phyloP scores from a whole-genome alignment of 2,797 vertebrate species.

The Chelon labrosus region DNA sequence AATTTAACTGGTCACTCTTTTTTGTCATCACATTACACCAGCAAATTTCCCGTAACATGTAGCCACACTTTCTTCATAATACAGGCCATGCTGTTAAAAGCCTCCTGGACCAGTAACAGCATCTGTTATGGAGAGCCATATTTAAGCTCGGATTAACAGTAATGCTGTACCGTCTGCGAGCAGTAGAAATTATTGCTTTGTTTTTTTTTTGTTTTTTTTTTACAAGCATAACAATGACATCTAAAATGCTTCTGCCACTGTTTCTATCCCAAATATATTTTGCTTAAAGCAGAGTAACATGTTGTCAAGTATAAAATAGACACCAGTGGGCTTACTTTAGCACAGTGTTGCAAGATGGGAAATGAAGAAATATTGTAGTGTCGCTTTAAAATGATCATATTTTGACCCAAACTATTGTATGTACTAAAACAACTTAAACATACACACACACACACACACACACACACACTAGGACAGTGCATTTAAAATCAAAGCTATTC shows the following conservation, averaged over 20 bases:
- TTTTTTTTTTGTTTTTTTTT: conserved; percentile 33
- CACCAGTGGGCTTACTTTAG: background rate
- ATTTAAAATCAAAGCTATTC: too few species aligned
- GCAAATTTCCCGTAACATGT: background rate
- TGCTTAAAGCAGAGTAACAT: background rate
- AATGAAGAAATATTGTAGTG: too few species aligned
- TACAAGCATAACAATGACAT: conserved; percentile 35
- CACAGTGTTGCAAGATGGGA: too few species aligned
- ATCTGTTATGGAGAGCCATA: conserved; percentile 18
- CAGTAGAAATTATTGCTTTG: conserved; percentile 39
- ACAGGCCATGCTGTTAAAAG: background rate
- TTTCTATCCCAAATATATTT: background rate
- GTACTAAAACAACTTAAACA: too few species aligned
- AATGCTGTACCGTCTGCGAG: conserved; percentile 18
- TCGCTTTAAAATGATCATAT: too few species aligned
- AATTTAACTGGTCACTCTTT: background rate
- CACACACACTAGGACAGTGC: too few species aligned
- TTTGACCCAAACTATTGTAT: too few species aligned
- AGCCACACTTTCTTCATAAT: background rate
- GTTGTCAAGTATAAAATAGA: background rate
- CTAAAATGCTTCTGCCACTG: conserved; percentile 7
- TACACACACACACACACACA: too few species aligned
- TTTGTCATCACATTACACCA: background rate
- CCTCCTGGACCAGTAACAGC: conserved; percentile 4
- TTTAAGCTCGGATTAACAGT: conserved; percentile 21